These are phyloP conservation scores for Neodiprion lecontei DNA, from an alignment of 1,140 invertebrate genomes.

Conservation along the genomic window DNA sequence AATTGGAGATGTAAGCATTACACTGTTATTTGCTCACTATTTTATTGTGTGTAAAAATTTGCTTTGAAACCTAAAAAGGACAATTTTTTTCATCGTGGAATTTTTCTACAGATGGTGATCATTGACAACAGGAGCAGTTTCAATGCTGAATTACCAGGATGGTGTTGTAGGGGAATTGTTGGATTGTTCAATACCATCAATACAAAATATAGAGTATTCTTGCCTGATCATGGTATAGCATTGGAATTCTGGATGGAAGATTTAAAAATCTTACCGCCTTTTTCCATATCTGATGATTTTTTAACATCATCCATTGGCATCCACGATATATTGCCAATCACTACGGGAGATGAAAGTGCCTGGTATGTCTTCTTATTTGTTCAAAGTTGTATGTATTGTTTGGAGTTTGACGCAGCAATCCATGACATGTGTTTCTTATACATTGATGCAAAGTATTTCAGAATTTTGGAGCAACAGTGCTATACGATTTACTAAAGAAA, in stretches of 20 bases:
- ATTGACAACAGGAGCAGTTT: conserved; percentile 25
- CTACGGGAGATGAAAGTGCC: neutral
- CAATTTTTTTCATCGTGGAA: neutral
- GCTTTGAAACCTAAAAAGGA: neutral
- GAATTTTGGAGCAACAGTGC: conserved; percentile 38
- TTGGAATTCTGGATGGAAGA: conserved; percentile 32
- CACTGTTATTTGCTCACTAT: conserved; percentile 16
- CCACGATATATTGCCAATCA: conserved; percentile 42
- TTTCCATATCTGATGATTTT: conserved; percentile 31
- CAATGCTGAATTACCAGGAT: conserved; percentile 35
- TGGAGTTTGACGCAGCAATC: conserved; percentile 8
- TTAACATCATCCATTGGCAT: conserved; percentile 42
- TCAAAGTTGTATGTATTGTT: conserved; percentile 20
- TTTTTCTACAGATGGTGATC: conserved; percentile 35
- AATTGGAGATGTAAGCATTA: conserved; percentile 39
- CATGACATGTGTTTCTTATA: conserved; percentile 5
- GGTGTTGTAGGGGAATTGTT: conserved; percentile 42
- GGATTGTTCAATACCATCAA: conserved; percentile 14
- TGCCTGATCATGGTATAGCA: conserved; percentile 45
- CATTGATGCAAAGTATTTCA: conserved; percentile 20
- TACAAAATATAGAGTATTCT: conserved; percentile 39
- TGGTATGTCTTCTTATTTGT: conserved; percentile 15
- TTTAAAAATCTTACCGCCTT: conserved; percentile 30
- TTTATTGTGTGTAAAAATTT: neutral
- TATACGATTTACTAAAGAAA: conserved; percentile 37